A percentile compares a stretch with the other conserved stretches of the same genome.
Conservation (phyloP, 2,888 invertebrate genomes). For the Prenolepis imparis region DNA sequence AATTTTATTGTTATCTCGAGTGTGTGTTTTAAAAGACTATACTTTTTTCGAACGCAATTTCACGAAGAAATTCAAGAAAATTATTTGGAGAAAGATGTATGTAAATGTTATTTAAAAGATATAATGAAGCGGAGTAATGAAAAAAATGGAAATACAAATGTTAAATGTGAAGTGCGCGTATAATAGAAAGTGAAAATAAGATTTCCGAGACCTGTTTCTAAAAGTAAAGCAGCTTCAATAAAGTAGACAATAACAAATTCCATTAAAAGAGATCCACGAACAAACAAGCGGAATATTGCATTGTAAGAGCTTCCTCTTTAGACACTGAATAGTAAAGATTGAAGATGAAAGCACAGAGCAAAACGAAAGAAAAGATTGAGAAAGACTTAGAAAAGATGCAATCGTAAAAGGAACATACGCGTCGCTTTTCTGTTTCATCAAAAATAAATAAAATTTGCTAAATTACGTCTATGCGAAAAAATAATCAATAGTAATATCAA, state of each 20-base stretch:
- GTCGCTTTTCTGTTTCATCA: not conserved
- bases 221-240: conserved; percentile 29
- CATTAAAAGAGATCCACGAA: conserved; percentile 44
- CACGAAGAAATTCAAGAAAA: not conserved
- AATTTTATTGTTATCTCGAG: not conserved
- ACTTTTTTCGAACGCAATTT: not conserved
- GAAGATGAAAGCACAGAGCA: conserved; percentile 31
- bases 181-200: conserved; percentile 41
- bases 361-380: conserved; percentile 14
- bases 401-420: not conserved
- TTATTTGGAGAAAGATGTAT: conserved; percentile 8
- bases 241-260: conserved; percentile 46
- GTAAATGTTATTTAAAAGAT: not conserved
- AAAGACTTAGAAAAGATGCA: conserved; percentile 15
- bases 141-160: conserved; percentile 22
- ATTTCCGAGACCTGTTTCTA: conserved; percentile 14
- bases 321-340: conserved; percentile 44
- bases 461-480: not conserved
- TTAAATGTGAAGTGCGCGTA: conserved; percentile 9
- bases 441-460: not conserved
- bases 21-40: not conserved
- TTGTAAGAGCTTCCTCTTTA: conserved; percentile 27
- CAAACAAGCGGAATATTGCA: conserved; percentile 48
- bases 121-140: not conserved
- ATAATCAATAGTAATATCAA: conserved; percentile 5